Evolutionary conservation across 1,140 invertebrate species (phyloP).

Genomic region (Euura saliciscinereae): DNA sequence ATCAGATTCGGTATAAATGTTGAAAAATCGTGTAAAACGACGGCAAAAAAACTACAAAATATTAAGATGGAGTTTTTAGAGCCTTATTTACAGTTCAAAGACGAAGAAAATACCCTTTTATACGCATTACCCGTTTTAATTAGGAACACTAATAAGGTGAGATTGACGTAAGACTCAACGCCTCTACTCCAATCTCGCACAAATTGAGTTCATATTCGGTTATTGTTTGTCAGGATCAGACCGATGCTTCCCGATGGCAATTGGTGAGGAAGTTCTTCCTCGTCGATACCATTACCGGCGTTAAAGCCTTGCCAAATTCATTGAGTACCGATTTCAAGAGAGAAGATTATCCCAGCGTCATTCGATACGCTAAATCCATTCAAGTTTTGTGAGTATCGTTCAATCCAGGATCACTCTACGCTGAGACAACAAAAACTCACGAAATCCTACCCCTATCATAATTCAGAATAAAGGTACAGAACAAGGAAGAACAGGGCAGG

Average conservation of each 20-base stretch:
- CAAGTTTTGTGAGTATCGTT: constrained; percentile 47
- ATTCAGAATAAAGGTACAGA: constrained; percentile 59
- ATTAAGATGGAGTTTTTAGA: constrained; percentile 63
- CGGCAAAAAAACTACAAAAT: constrained; percentile 61
- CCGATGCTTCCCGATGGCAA: constrained; percentile 64
- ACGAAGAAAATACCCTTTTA: constrained; percentile 56
- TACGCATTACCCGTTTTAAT: constrained; percentile 67
- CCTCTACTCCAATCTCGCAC: constrained; percentile 18
- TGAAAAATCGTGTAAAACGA: constrained; percentile 59
- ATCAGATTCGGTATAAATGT: constrained; percentile 65
- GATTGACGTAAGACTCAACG: neutral
- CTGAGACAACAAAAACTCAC: too few species aligned
- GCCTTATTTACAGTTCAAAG: constrained; percentile 62
- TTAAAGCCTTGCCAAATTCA: constrained; percentile 38
- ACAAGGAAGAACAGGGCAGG: constrained; percentile 57
- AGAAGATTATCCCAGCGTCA: constrained; percentile 26
- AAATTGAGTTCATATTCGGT: neutral
- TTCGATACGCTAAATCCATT: constrained; percentile 56
- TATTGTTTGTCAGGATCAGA: constrained; percentile 35
- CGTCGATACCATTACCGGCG: constrained; percentile 64
- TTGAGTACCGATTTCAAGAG: constrained; percentile 29
- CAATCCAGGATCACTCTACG: constrained; percentile 9
- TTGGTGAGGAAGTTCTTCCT: constrained; percentile 73
- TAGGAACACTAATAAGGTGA: constrained; percentile 43
- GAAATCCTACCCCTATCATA: constrained; percentile 25